phyloP scores from a whole-genome alignment of 2,888 invertebrate species.

The Craniophora ligustri region DNA sequence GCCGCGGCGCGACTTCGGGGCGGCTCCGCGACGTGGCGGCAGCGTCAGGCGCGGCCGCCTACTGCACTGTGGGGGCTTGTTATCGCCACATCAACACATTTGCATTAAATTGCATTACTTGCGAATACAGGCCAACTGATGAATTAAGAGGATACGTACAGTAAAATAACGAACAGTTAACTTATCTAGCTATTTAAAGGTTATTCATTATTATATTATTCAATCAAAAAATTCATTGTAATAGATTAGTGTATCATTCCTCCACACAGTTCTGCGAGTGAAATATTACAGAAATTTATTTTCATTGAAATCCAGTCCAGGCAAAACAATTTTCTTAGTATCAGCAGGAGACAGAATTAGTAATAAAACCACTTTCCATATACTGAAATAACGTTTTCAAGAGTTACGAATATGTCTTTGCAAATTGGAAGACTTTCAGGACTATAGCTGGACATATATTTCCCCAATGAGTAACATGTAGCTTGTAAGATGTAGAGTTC shows the following conservation, averaged over 20 bases:
- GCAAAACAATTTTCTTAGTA: too few species aligned
- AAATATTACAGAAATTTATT: too few species aligned
- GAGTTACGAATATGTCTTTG: constrained; percentile 29
- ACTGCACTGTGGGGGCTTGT: constrained; percentile 58
- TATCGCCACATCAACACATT: constrained; percentile 76
- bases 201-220: too few species aligned
- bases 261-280: too few species aligned
- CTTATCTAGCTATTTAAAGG: too few species aligned
- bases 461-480: constrained; percentile 28
- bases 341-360: too few species aligned
- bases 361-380: too few species aligned
- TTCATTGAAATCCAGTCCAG: too few species aligned
- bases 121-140: constrained; percentile 27
- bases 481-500: constrained; percentile 6
- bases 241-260: too few species aligned
- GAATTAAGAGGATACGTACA: constrained; percentile 29
- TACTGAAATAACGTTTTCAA: constrained; percentile 17
- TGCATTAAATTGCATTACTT: constrained; percentile 79
- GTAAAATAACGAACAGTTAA: constrained; percentile 21
- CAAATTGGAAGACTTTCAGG: constrained; percentile 39
- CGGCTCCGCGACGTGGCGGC: constrained; percentile 1
- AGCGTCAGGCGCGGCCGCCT: constrained; percentile 31
- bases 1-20: constrained; percentile 13
- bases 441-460: constrained; percentile 23
- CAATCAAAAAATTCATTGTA: not conserved